Evolutionary conservation across 1,140 invertebrate species (phyloP).

Genomic region (Sipha flava): DNA sequence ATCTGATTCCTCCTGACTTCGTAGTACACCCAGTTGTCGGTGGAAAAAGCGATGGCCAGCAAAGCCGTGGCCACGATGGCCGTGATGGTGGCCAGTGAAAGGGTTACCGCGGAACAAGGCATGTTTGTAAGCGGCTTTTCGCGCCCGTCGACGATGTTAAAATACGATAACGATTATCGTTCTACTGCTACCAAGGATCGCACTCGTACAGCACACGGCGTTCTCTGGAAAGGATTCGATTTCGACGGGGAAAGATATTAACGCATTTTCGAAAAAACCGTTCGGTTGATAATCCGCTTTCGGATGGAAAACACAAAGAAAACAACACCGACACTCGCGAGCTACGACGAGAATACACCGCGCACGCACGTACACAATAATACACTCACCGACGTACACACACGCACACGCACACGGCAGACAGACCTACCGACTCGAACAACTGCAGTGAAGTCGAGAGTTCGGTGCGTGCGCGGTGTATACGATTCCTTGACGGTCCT

Average conservation of each 20-base stretch:
- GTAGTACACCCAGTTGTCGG: conserved; percentile 89
- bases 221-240: too few relatives aligned
- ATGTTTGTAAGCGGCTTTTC: conserved; percentile 50
- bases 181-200: too few relatives aligned
- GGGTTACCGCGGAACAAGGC: conserved; percentile 88
- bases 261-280: neutral
- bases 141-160: neutral
- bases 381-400: neutral
- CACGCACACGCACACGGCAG: neutral
- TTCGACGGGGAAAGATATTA: too few relatives aligned
- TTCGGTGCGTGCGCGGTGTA: neutral
- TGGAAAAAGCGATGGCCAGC: conserved; percentile 85
- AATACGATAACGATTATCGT: neutral
- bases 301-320: too few relatives aligned
- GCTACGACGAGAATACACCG: too few relatives aligned
- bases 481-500: neutral
- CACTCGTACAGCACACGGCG: too few relatives aligned
- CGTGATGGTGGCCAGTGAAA: conserved; percentile 87
- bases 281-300: too few relatives aligned
- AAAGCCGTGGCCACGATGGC: conserved; percentile 84
- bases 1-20: conserved; percentile 80
- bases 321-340: too few relatives aligned
- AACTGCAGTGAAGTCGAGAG: neutral
- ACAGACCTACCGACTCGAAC: conserved; percentile 16
- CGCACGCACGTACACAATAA: neutral